These are phyloP conservation scores for Cephus runcator DNA, from an alignment of 2,888 invertebrate genomes.

Conservation along the genomic window DNA sequence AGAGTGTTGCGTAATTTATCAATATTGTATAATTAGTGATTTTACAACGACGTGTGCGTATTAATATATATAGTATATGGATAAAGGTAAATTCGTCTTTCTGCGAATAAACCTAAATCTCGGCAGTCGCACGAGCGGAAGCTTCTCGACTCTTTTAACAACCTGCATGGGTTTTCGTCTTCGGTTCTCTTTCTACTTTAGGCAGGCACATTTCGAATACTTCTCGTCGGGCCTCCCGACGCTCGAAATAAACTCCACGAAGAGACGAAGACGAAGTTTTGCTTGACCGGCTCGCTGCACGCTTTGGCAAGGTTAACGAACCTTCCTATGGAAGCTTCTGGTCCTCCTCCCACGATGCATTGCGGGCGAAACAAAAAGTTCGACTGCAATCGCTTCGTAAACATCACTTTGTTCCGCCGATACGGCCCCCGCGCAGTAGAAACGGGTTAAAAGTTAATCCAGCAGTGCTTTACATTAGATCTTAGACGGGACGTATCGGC, in stretches of 20 bases:
- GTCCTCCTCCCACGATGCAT: not conserved
- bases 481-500: too few relatives aligned
- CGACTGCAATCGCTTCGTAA: too few relatives aligned
- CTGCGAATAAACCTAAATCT: not conserved
- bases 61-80: too few relatives aligned
- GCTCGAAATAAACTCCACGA: conserved; percentile 1
- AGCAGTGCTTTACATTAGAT: not conserved
- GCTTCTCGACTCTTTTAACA: not conserved
- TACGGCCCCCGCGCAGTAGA: too few relatives aligned
- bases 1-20: too few relatives aligned
- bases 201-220: not conserved
- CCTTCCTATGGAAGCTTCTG: not conserved
- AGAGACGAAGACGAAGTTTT: not conserved
- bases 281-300: not conserved
- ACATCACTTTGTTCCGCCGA: too few relatives aligned
- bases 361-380: not conserved
- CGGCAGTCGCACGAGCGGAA: not conserved
- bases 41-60: too few relatives aligned
- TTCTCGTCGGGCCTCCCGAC: not conserved
- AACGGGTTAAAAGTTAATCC: not conserved
- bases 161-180: not conserved
- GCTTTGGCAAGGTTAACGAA: conserved; percentile 2
- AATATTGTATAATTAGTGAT: too few relatives aligned
- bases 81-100: not conserved
- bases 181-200: not conserved